These are phyloP conservation scores for Hypothenemus hampei DNA, from an alignment of 1,140 invertebrate species.

Conservation along the genomic window DNA sequence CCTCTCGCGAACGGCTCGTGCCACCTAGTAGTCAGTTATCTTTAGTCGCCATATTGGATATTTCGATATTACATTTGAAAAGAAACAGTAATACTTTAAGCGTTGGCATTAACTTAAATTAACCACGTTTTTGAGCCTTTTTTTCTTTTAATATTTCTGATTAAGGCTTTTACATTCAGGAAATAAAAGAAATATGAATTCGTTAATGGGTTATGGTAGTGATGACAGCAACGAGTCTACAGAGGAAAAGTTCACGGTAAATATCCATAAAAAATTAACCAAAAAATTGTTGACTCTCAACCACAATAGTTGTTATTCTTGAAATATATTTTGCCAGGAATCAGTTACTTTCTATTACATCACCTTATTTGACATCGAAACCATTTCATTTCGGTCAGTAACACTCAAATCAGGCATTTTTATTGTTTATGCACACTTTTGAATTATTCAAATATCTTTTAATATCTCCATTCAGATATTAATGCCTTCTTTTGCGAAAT, in stretches of 20 bases:
- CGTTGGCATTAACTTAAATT: no score
- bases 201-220: slow-evolving; percentile 57
- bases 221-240: slow-evolving; percentile 55
- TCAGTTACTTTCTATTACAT: not conserved
- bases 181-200: no score
- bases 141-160: no score
- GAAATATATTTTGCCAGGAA: not conserved
- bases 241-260: slow-evolving; percentile 38
- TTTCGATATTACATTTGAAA: no score
- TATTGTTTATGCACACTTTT: not conserved
- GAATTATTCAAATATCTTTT: not conserved
- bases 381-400: not conserved
- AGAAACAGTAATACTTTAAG: no score
- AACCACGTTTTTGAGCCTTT: no score
- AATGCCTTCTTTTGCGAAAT: slow-evolving; percentile 31
- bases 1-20: no score
- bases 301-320: not conserved
- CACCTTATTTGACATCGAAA: not conserved
- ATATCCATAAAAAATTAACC: slow-evolving; percentile 15
- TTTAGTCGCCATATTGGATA: no score
- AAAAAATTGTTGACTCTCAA: not conserved
- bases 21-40: no score
- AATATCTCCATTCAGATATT: slow-evolving; percentile 4
- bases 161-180: no score
- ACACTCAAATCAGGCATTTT: not conserved